Percentiles rank a stretch among this genome's conserved stretches.
Conservation (phyloP, 2,888 invertebrate genomes). For the Charanyca ferruginea region DNA sequence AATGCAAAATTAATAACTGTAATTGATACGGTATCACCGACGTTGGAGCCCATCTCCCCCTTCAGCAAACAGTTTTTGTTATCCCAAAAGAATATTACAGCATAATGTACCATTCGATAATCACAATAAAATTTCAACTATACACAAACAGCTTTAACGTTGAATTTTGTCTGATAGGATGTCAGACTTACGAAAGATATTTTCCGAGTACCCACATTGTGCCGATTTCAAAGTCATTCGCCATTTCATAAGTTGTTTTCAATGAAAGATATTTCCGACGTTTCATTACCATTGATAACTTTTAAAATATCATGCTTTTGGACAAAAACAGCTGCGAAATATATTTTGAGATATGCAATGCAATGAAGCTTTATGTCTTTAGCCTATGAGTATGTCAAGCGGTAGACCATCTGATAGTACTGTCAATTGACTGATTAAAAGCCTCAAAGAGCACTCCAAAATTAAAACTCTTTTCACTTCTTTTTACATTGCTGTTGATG, state of each 20-base stretch:
- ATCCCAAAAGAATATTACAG: conserved; percentile 60
- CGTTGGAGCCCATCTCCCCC: conserved; percentile 58
- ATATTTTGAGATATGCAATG: conserved; percentile 2
- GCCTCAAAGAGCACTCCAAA: too few species aligned
- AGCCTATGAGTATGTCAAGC: too few species aligned
- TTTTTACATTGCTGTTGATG: too few species aligned
- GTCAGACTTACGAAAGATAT: conserved; percentile 36
- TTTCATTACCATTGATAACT: conserved; percentile 46
- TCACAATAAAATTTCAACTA: conserved; percentile 32
- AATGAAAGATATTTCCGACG: conserved; percentile 60
- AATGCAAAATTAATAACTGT: conserved; percentile 68
- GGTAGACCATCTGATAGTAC: too few species aligned
- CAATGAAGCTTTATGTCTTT: fast-evolving
- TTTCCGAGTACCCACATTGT: conserved; percentile 56
- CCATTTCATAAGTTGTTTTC: conserved; percentile 65
- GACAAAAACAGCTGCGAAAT: conserved; percentile 7
- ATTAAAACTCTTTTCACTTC: too few species aligned
- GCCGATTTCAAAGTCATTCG: conserved; percentile 64
- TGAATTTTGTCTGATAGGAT: conserved; percentile 8
- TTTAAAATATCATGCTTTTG: conserved; percentile 30
- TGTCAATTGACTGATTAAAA: too few species aligned
- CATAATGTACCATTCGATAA: conserved; percentile 20
- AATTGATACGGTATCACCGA: conserved; percentile 64
- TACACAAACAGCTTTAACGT: conserved; percentile 5
- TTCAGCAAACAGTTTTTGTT: conserved; percentile 62